A percentile compares a stretch with the other conserved stretches of the same genome.
Evolutionary conservation across 1,140 invertebrate genomes (phyloP).

Genomic region (Calosoma granatense): DNA sequence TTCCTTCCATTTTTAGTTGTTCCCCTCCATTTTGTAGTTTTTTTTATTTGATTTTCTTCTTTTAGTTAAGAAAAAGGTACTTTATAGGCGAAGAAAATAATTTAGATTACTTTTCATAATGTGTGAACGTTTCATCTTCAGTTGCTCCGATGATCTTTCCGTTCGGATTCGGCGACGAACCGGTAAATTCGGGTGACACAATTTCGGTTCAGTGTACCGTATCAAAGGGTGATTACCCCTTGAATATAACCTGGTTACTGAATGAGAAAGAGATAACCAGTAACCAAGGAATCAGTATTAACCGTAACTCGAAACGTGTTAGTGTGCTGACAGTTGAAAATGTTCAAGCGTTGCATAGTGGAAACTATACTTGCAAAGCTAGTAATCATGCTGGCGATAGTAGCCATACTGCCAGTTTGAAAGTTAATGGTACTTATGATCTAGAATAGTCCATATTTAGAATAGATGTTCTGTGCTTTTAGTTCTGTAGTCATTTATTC

Average conservation of each 20-base stretch:
- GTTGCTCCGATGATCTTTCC: slow-evolving; percentile 68
- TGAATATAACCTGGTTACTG: slow-evolving; percentile 66
- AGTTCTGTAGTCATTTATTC: slow-evolving; percentile 7
- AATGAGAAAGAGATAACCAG: slow-evolving; percentile 53
- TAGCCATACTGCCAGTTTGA: slow-evolving; percentile 55
- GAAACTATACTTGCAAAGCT: slow-evolving; percentile 71
- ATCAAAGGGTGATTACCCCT: slow-evolving; percentile 63
- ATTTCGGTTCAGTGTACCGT: slow-evolving; percentile 67
- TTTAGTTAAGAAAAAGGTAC: too few species aligned
- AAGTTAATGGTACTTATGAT: slow-evolving; percentile 55
- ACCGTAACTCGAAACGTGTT: slow-evolving; percentile 62
- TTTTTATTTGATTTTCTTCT: too few species aligned
- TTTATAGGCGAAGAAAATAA: too few species aligned
- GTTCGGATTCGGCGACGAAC: slow-evolving; percentile 66
- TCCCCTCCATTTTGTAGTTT: not conserved
- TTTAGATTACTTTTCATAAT: not conserved
- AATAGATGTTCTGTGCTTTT: slow-evolving; percentile 5
- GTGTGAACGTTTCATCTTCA: slow-evolving; percentile 30
- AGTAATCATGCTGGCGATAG: slow-evolving; percentile 61
- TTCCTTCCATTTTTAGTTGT: not conserved
- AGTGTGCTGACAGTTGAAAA: slow-evolving; percentile 69
- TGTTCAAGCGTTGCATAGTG: slow-evolving; percentile 62
- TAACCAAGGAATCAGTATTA: slow-evolving; percentile 58
- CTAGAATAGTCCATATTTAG: not conserved
- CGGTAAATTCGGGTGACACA: slow-evolving; percentile 68